Base-by-base conservation (phyloP, 1,140 invertebrate genomes). In the Chionoecetes opilio region DNA sequence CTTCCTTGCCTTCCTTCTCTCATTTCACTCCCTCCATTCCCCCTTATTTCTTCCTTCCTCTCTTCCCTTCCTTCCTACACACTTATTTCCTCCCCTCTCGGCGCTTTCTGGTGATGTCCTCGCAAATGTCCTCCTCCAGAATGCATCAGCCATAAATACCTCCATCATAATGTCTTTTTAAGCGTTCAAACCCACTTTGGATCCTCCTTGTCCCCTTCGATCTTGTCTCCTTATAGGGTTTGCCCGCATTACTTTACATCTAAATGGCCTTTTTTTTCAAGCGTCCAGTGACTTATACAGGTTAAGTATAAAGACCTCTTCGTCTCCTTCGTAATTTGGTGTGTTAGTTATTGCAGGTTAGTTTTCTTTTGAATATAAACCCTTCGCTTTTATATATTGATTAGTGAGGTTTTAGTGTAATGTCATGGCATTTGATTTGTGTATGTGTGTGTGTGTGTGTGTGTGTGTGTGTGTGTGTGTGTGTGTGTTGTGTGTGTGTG, bases 41-140 rank as follows among this genome's bases (percentile, higher is more conserved):
- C 14, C n/a, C n/a, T n/a, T n/a, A n/a, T n/a, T n/a, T n/a, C n/a
- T 46, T 75, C n/a, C 63, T 8, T n/a, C 63, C 53, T 2, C 21
- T 8, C 63, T 75, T 26, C 63, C n/a, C n/a, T 21, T n/a, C 63
- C n/a, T n/a, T 26, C 14, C 41, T 46, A 8, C 41, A 5, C 14
- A n/a, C 5, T 46, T 75, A 5, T 26, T 8, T n/a, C 63, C 53
- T 2, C 21, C 21, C 63, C n/a, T 26, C 63, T 75, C n/a, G 5
- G 6, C 63, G 41, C n/a, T n/a, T 26, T 0, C 63, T n/a, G 46
- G 21, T 53, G 46, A 75, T n/a, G 63, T 75, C 63, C 63, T 75
- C 63, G 63, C 63, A 75, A 75, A 75, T 75, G 63, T 21, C 63
- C 63, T n/a, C n/a, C 63, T 75, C 63, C 63, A 75, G n/a, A 75